These are phyloP conservation scores for Ferrisia virgata DNA, from an alignment of 2,888 invertebrate genomes.

Conservation along the genomic window DNA sequence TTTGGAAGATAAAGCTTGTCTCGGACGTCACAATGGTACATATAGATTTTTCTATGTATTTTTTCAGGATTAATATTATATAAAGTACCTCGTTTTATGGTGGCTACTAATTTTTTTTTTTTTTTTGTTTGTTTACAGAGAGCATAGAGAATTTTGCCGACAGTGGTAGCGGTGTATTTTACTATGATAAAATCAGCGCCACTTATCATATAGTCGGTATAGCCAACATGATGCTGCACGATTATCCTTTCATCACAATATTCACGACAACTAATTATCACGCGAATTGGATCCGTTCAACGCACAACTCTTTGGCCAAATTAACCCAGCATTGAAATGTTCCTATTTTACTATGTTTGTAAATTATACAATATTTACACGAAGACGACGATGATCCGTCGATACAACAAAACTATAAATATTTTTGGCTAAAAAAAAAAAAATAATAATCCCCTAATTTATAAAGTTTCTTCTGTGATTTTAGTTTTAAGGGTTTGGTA, in stretches of 20 bases:
- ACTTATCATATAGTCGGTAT: background rate
- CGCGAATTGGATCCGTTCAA: background rate
- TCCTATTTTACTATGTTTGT: too few relatives aligned
- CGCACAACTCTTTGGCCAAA: background rate
- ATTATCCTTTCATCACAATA: background rate
- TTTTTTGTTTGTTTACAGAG: background rate
- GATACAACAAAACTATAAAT: background rate
- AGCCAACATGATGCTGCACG: background rate
- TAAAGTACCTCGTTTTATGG: background rate
- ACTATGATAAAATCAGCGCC: background rate
- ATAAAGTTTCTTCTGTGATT: background rate
- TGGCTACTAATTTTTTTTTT: too few relatives aligned
- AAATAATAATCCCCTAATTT: background rate
- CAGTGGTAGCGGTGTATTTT: background rate
- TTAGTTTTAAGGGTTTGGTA: background rate
- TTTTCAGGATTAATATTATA: background rate
- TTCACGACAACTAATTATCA: background rate
- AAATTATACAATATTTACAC: too few relatives aligned
- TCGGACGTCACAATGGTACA: background rate
- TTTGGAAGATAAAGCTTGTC: slow-evolving; percentile 17
- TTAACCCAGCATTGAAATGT: background rate
- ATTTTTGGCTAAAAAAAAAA: background rate
- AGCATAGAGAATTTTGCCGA: background rate
- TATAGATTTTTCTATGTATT: background rate
- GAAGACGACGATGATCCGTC: background rate